phyloP scores from a whole-genome alignment of 1,140 invertebrate species.

The Diplogasteroides magnus region DNA sequence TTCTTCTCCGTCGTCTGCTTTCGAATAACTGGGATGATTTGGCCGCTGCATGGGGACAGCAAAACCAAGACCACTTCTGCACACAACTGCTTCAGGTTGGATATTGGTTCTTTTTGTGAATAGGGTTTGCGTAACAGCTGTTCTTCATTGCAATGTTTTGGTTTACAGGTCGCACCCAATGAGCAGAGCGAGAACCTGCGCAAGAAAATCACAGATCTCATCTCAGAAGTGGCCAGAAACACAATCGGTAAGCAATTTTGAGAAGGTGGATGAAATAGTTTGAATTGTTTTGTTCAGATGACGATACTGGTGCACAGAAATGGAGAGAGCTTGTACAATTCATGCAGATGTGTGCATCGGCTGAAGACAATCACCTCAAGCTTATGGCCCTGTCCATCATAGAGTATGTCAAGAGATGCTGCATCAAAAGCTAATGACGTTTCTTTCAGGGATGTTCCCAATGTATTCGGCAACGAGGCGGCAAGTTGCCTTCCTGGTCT shows the following conservation, averaged over 20 bases:
- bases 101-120: neutral
- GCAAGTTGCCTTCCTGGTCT: slow-evolving; percentile 82
- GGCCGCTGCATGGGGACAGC: slow-evolving; percentile 69
- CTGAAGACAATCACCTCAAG: slow-evolving; percentile 73
- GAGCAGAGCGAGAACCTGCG: slow-evolving; percentile 69
- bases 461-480: slow-evolving; percentile 92
- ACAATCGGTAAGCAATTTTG: slow-evolving; percentile 65
- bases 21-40: slow-evolving; percentile 82
- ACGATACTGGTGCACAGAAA: slow-evolving; percentile 89
- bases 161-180: slow-evolving; percentile 67
- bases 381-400: slow-evolving; percentile 90
- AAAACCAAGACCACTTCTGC: slow-evolving; percentile 76
- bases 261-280: neutral
- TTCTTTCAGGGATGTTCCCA: slow-evolving; percentile 74
- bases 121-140: neutral
- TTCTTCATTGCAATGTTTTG: too few relatives aligned
- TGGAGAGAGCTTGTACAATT: slow-evolving; percentile 96
- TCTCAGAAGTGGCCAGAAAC: slow-evolving; percentile 86
- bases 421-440: slow-evolving; percentile 8
- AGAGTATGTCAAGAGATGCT: slow-evolving; percentile 64
- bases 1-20: slow-evolving; percentile 80
- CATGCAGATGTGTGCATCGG: slow-evolving; percentile 86
- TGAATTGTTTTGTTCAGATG: slow-evolving; percentile 56
- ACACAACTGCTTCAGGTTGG: slow-evolving; percentile 70
- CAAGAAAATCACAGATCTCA: slow-evolving; percentile 86